Evolutionary conservation across 2,888 invertebrate species (phyloP).

Genomic region (Drosophila cognata): DNA sequence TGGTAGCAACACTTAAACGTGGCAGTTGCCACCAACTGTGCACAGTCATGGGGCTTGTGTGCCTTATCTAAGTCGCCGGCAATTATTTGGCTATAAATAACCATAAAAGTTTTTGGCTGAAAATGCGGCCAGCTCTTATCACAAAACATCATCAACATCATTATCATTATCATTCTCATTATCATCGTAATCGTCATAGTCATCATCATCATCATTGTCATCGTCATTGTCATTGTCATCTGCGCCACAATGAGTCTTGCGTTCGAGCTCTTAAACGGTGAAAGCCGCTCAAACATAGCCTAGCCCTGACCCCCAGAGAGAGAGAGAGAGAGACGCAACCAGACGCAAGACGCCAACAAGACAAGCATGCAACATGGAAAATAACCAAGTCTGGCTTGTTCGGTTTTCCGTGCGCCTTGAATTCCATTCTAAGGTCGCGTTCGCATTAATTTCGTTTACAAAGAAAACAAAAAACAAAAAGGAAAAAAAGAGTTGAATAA

Average conservation of each 20-base stretch:
- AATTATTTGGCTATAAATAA: constrained; percentile 74
- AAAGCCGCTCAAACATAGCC: constrained; percentile 33
- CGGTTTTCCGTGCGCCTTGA: constrained; percentile 51
- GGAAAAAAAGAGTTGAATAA: constrained; percentile 18
- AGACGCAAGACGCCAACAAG: background rate
- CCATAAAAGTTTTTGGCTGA: constrained; percentile 64
- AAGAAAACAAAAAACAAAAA: constrained; percentile 23
- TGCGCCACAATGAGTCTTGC: constrained; percentile 5
- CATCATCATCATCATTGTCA: constrained; percentile 11
- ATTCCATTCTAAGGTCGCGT: constrained; percentile 57
- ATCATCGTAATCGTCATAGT: constrained; percentile 4
- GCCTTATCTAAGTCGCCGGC: constrained; percentile 48
- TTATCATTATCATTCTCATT: background rate
- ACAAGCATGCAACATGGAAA: constrained; percentile 39
- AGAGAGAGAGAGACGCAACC: too few relatives aligned
- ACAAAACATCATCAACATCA: constrained; percentile 32
- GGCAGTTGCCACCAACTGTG: constrained; percentile 27
- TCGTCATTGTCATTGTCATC: constrained; percentile 11
- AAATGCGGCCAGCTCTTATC: constrained; percentile 48
- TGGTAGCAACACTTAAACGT: constrained; percentile 33
- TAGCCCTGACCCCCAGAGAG: constrained; percentile 2
- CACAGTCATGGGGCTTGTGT: constrained; percentile 30
- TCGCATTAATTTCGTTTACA: constrained; percentile 29
- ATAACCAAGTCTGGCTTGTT: constrained; percentile 32
- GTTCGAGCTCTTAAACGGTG: constrained; percentile 13